Conservation (phyloP, 2,113 vertebrate species). For the Nesogale talazaci region DNA sequence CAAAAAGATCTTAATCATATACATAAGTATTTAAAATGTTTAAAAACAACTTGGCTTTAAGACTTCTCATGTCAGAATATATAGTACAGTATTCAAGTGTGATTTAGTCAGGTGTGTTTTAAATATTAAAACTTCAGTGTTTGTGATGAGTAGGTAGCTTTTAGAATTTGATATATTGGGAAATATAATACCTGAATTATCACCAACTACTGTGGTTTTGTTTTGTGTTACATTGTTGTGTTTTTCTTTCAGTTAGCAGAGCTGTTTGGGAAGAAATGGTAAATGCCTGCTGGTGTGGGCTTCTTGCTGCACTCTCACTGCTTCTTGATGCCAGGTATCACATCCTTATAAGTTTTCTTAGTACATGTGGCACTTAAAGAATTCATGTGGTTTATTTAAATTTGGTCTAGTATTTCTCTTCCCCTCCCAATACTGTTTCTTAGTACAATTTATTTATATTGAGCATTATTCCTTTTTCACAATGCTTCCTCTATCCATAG, state of each 20-base stretch:
- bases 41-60: neutral
- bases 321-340: slow-evolving; percentile 97
- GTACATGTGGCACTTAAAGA: too few species aligned
- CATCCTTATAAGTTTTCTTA: slow-evolving; percentile 46
- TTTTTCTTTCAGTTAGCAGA: slow-evolving; percentile 88
- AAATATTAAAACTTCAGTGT: neutral
- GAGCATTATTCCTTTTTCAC: too few species aligned
- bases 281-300: slow-evolving; percentile 97
- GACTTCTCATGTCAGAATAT: slow-evolving; percentile 39
- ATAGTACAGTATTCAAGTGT: neutral
- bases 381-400: too few species aligned
- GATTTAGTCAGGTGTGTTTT: slow-evolving; percentile 40
- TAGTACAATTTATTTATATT: too few species aligned
- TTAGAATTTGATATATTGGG: neutral
- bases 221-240: neutral
- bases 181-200: neutral
- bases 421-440: too few species aligned
- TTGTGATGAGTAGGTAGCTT: neutral
- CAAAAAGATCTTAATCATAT: neutral
- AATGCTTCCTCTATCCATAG: neutral
- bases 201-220: slow-evolving; percentile 41
- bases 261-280: slow-evolving; percentile 99
- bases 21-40: neutral
- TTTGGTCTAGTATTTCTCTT: too few species aligned
- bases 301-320: slow-evolving; percentile 96